A percentile compares a stretch with the other conserved stretches of the same genome.
phyloP scores from a whole-genome alignment of 2,888 invertebrate species.

The Proisotoma minuta region DNA sequence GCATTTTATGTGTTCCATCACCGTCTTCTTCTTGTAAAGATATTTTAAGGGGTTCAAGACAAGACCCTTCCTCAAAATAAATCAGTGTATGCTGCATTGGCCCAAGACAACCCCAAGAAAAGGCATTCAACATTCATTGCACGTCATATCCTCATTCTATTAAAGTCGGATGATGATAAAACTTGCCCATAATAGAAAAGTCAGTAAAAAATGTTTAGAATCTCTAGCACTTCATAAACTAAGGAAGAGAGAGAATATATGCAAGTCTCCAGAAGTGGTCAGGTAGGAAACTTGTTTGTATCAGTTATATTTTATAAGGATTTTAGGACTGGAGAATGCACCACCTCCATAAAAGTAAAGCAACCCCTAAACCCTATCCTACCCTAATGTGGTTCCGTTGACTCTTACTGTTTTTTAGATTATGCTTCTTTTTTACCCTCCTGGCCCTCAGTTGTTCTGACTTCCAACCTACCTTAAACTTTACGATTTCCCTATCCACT shows the following conservation, averaged over 20 bases:
- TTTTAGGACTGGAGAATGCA: slow-evolving; percentile 14
- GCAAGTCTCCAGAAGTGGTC: neutral
- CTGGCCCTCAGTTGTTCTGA: slow-evolving; percentile 1
- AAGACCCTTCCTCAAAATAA: slow-evolving; percentile 14
- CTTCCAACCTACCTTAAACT: slow-evolving; percentile 26
- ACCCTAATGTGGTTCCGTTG: slow-evolving; percentile 16
- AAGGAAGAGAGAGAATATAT: neutral
- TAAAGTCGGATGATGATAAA: slow-evolving; percentile 4
- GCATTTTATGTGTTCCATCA: slow-evolving; percentile 7
- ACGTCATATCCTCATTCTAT: slow-evolving; percentile 12
- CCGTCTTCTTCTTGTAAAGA: slow-evolving; percentile 4
- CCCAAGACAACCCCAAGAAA: neutral
- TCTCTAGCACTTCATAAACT: neutral
- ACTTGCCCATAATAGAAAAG: neutral
- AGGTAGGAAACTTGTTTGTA: neutral
- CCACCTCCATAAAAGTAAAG: neutral
- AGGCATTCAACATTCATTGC: neutral
- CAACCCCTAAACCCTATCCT: slow-evolving; percentile 23
- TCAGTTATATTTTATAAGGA: neutral
- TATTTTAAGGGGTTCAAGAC: neutral
- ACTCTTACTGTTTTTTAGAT: slow-evolving; percentile 10
- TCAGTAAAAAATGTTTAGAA: neutral
- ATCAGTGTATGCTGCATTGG: neutral
- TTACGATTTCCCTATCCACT: slow-evolving; percentile 25
- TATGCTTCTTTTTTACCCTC: slow-evolving; percentile 6